phyloP scores from a whole-genome alignment of 2,797 vertebrate genomes.

The Ateles fusciceps region DNA sequence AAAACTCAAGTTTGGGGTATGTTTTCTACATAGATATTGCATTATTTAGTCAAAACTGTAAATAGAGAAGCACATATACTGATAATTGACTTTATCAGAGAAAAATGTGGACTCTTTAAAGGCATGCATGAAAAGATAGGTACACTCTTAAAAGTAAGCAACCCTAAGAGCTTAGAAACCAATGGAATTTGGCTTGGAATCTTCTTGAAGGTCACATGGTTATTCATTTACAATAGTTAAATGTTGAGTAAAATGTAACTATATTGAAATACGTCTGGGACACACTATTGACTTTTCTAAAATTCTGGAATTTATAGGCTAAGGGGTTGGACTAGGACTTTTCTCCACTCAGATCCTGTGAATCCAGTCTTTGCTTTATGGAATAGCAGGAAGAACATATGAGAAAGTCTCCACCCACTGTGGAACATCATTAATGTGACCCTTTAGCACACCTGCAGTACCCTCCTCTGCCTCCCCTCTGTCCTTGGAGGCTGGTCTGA shows the following conservation, averaged over 20 bases:
- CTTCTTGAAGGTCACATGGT: background rate
- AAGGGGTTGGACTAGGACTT: background rate
- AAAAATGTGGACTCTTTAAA: background rate
- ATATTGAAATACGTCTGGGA: background rate
- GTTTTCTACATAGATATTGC: background rate
- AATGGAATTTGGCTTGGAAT: background rate
- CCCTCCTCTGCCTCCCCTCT: background rate
- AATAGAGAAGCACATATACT: background rate
- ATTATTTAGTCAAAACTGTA: background rate
- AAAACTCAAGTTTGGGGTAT: background rate
- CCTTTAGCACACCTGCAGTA: rapidly evolving
- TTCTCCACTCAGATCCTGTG: background rate
- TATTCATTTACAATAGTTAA: background rate
- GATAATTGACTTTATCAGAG: background rate
- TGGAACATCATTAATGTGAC: background rate
- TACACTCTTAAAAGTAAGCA: background rate
- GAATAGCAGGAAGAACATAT: background rate
- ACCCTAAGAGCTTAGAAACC: background rate
- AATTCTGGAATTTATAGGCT: background rate
- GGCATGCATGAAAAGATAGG: background rate
- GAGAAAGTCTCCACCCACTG: background rate
- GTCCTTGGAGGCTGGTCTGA: background rate
- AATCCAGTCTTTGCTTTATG: background rate
- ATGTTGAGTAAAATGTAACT: background rate
- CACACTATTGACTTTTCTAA: background rate